These are phyloP conservation scores for Ophiodon elongatus DNA, from an alignment of 2,113 vertebrate genomes.

Conservation along the genomic window DNA sequence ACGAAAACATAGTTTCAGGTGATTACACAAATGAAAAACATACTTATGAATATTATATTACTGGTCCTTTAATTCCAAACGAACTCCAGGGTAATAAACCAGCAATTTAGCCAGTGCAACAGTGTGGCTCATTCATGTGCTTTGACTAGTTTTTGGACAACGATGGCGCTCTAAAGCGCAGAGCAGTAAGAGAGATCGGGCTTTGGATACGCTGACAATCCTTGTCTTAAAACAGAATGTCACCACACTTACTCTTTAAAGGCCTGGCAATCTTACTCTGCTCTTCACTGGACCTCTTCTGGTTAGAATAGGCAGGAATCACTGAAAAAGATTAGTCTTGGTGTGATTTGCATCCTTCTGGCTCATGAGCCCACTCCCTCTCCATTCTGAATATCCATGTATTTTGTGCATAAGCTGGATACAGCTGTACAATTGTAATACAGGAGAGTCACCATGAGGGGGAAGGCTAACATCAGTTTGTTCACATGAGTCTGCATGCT, in stretches of 20 bases:
- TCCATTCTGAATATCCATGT: not conserved
- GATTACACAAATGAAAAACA: not conserved
- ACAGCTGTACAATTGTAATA: constrained; percentile 70
- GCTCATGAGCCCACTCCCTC: not conserved
- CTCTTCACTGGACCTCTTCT: not conserved
- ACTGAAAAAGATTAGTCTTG: not conserved
- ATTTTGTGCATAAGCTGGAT: not conserved
- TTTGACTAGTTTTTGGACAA: not conserved
- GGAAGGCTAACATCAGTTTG: constrained; percentile 27
- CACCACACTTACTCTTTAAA: not conserved
- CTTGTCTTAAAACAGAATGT: not conserved
- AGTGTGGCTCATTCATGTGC: not conserved
- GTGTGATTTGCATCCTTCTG: not conserved
- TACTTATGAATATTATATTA: not conserved
- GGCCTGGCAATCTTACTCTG: not conserved
- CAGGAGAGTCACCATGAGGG: constrained; percentile 27
- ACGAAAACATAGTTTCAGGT: not conserved
- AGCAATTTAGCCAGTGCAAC: not conserved
- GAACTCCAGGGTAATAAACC: not conserved
- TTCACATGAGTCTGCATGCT: not conserved
- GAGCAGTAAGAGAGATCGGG: not conserved
- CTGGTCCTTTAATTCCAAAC: not conserved
- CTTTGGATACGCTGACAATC: not conserved
- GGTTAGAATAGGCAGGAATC: not conserved
- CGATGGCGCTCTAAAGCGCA: not conserved